phyloP scores from a whole-genome alignment of 2,113 vertebrate genomes.

The Colossoma macropomum region DNA sequence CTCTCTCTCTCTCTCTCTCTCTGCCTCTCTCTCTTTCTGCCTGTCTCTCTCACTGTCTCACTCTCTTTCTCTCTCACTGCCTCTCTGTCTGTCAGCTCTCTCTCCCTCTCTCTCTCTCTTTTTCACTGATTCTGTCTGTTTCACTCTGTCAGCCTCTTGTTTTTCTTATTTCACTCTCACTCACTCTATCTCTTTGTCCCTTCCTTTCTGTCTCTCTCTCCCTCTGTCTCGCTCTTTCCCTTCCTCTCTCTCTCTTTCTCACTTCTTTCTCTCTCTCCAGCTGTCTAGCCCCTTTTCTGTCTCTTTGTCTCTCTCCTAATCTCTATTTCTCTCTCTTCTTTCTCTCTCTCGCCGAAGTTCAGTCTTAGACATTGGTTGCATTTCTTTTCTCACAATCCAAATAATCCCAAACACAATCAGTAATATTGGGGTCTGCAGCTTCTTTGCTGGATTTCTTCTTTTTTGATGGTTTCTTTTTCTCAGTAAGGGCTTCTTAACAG shows the following conservation, averaged over 20 bases:
- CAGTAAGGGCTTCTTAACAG: no score
- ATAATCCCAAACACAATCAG: no score
- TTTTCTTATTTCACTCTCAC: slow-evolving; percentile 53
- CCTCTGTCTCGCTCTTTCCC: slow-evolving; percentile 57
- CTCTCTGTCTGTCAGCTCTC: neutral
- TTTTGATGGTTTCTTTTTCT: no score
- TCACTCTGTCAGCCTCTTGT: neutral
- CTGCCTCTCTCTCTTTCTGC: neutral
- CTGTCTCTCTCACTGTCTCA: neutral
- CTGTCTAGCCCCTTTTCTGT: neutral
- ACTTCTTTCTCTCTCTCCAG: neutral
- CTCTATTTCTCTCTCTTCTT: neutral
- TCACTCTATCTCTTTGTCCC: slow-evolving; percentile 19
- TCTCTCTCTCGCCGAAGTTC: neutral
- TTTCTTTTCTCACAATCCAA: no score
- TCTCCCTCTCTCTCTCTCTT: neutral
- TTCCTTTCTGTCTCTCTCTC: neutral
- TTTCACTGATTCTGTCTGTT: no score
- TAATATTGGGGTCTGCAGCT: no score
- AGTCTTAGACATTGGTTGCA: no score
- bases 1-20: slow-evolving; percentile 9
- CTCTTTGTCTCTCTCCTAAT: neutral
- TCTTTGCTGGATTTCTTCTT: no score
- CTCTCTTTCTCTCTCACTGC: neutral
- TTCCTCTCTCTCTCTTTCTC: neutral